Conservation (phyloP, 2,797 vertebrate genomes). For the Pangasius krempfi region DNA sequence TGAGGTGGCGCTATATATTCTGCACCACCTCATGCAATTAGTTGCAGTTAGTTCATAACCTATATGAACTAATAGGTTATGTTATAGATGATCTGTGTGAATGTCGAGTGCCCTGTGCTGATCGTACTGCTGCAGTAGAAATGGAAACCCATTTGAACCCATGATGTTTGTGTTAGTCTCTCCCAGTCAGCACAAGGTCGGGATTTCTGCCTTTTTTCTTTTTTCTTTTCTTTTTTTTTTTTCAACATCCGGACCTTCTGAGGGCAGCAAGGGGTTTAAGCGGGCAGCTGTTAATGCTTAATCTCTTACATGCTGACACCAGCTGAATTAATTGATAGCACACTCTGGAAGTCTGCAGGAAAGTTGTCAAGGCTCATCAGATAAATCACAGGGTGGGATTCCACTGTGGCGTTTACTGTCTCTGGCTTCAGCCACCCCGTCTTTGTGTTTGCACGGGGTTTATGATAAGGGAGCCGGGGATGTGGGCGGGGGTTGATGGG, state of each 20-base stretch:
- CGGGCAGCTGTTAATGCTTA: conserved; percentile 80
- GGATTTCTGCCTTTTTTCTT: conserved; percentile 69
- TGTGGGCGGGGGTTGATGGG: not conserved
- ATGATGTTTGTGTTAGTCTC: conserved; percentile 55
- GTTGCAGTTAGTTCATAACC: too few relatives aligned
- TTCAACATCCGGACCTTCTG: not conserved
- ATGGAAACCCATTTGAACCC: not conserved
- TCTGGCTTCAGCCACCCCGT: conserved; percentile 59
- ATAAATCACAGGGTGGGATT: conserved; percentile 78
- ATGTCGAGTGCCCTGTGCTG: not conserved
- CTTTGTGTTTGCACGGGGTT: conserved; percentile 70
- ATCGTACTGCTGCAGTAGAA: not conserved
- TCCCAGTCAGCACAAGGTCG: conserved; percentile 61
- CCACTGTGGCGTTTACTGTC: conserved; percentile 61
- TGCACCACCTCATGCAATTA: too few relatives aligned
- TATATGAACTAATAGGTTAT: not conserved
- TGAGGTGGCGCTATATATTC: too few relatives aligned
- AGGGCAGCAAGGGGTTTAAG: conserved; percentile 66
- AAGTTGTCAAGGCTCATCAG: conserved; percentile 75
- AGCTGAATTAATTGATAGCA: conserved; percentile 80
- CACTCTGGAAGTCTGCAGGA: conserved; percentile 77
- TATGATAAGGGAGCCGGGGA: conserved; percentile 33
- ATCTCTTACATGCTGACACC: conserved; percentile 78
- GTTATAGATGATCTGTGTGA: not conserved
- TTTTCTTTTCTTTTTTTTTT: not conserved